Conservation (phyloP, 2,113 vertebrate genomes). For the Alouatta palliata region DNA sequence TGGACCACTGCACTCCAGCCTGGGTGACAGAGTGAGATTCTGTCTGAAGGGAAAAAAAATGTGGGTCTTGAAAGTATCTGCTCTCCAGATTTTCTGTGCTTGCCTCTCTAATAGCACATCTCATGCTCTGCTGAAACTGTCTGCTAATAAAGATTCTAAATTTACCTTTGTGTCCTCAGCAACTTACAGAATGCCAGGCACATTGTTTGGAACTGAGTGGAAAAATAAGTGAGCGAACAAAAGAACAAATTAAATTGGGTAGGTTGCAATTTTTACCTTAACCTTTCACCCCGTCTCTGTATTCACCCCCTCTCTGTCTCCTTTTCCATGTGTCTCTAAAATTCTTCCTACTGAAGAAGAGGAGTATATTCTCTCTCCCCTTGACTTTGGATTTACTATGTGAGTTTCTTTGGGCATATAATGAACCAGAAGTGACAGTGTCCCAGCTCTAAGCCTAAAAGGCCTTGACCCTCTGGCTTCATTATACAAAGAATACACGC, state of each 20-base stretch:
- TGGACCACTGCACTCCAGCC: too few relatives aligned
- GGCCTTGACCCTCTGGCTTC: neutral
- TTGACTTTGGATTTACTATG: neutral
- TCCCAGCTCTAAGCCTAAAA: neutral
- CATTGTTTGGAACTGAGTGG: neutral
- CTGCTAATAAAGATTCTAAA: neutral
- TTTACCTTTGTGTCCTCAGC: neutral
- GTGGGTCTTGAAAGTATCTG: neutral
- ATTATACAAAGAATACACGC: neutral
- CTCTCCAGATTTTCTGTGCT: neutral
- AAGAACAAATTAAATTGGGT: neutral
- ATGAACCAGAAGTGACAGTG: neutral
- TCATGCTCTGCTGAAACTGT: neutral
- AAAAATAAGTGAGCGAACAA: slow-evolving; percentile 17
- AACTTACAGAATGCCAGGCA: neutral
- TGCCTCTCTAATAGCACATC: neutral
- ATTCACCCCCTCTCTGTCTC: neutral
- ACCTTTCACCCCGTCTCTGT: neutral
- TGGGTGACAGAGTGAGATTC: too few relatives aligned
- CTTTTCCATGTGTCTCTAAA: neutral
- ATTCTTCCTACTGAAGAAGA: neutral
- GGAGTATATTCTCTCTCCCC: neutral
- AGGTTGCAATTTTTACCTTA: neutral
- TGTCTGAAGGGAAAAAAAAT: too few relatives aligned
- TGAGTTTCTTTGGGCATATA: neutral